Evolutionary conservation across 2,888 invertebrate species (phyloP), one percentile per base, ranked within the genome.

Genomic region (Ophion ellenae): DNA sequence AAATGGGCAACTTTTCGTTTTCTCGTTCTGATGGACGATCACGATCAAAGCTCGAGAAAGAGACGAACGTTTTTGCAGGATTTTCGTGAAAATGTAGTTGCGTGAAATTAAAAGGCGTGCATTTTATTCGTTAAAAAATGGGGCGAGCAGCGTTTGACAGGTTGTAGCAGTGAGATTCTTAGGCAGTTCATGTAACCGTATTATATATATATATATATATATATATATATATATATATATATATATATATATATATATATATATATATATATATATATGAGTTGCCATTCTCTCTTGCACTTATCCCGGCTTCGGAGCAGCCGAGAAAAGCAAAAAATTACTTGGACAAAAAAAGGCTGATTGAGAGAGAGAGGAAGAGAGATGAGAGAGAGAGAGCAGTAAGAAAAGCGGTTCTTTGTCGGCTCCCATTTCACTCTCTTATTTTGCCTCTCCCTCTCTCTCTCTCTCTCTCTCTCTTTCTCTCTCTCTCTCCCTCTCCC

Each of bases 391-490:
- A 88, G 86, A 87, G 81, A 81, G 85, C 83, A 87, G 88, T 87
- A 90, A 90, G 91, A 90, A 90, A 90, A 90, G 87, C 89, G 88
- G 87, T 89, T 90, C 90, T 91, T 90, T 91, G 90, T 90, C 90
- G 90, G 90, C 90, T 89, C 87, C 81, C 80, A 87, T 87, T 61
- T 87, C 81, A 32, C 32, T 32, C 32, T 32, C 32, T 32, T 32
- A 2, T 32, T 32, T 3, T 32, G 32, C 32, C 32, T 32, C 3
- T 32, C 32, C 32, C 32, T 32, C 3, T 1, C 32, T 32, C 32
- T 2, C 32, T 32, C 32, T 32, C 2, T 1, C 32, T 32, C 32
- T 2, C 2, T 1, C 32, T 32, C 32, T 2, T 80, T 77, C 81
- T 61, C 17, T 59, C 57, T 74, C 40, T 75, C 36, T 45, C 17